Base-by-base conservation (phyloP, 2,113 vertebrate genomes). In the Gymnarchus niloticus region DNA sequence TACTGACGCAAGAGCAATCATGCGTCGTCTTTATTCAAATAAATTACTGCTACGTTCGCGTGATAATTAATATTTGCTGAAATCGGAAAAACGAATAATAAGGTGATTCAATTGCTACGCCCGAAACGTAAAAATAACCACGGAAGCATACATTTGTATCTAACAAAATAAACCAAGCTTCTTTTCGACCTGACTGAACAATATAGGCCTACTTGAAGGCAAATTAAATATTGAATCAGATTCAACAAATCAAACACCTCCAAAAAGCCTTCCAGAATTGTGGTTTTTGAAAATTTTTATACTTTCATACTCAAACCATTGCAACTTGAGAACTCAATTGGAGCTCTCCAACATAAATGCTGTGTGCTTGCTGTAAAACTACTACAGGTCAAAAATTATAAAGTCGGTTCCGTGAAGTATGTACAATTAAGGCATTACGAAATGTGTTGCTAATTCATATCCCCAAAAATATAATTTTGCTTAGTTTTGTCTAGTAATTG, bases 11-110 rank as follows among this genome's bases (percentile, higher is more conserved):
- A 76, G 87, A 88, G 84, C 81, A 88, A 49, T 85, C 86, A 93
- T 86, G 92, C 92, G 94, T 91, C 86, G 41, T 89, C 91, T 87
- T 83, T 19, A 52, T 89, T 92, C 91, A 93, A 95, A 95, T 94
- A 93, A 94, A 94, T 94, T 94, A 90, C 19, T 91, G 90, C 89
- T 91, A 93, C 86, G 88, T 91, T 84, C 91, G 87, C 28, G 52
- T 69, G 51, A 25, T 84, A 88, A 87, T 87, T 86, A 91, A 92
- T 93, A 94, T 93, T 94, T 92, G 92, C 93, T 91, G 92, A 89
- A 84, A 69, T 52, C 86, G 93, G 91, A 78, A n/a, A n/a, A 49
- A 25, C 46, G 49, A 84, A 56, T n/a, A 84, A 84, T 65, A 49
- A 65, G 44, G 37, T 23, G 84, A 21, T 56, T 56, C 52, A 37